Percentiles rank a stretch among this genome's conserved stretches.
Evolutionary conservation across 2,888 invertebrate species (phyloP).

Genomic region (Lasioglossum malachurum): DNA sequence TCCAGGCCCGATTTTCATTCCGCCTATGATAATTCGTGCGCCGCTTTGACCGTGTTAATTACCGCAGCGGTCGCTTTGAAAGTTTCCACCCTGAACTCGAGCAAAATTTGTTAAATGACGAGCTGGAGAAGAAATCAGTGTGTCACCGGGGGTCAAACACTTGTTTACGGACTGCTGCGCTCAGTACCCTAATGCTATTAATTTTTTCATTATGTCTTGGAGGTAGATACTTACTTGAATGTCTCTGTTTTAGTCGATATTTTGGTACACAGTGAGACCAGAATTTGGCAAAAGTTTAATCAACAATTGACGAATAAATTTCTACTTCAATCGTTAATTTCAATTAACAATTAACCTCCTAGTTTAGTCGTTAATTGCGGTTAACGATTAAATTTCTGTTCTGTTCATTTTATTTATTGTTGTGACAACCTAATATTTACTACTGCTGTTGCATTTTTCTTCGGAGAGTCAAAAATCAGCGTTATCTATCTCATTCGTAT

Average conservation of each 20-base stretch:
- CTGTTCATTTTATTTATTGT: too few species aligned
- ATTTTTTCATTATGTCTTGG: not conserved
- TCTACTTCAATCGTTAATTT: too few species aligned
- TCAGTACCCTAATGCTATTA: not conserved
- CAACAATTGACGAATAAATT: too few species aligned
- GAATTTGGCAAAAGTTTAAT: too few species aligned
- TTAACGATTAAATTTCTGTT: too few species aligned
- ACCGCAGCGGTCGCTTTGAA: conserved; percentile 28
- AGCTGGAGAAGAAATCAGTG: not conserved
- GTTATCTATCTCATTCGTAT: too few species aligned
- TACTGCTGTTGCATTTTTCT: too few species aligned
- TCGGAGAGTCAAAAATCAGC: too few species aligned
- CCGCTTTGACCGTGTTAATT: conserved; percentile 67
- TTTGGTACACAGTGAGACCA: not conserved
- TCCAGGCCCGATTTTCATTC: conserved; percentile 59
- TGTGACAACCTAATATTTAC: too few species aligned
- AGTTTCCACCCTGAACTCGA: conserved; percentile 3
- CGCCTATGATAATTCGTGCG: conserved; percentile 65
- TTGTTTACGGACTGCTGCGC: not conserved
- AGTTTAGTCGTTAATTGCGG: too few species aligned
- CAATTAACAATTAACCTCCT: too few species aligned
- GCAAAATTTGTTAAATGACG: not conserved
- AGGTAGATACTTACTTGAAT: too few species aligned
- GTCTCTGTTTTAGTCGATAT: not conserved
- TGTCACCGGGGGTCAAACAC: not conserved